These are phyloP conservation scores for Campaea margaritaria DNA, from an alignment of 2,888 invertebrate species.

Conservation along the genomic window DNA sequence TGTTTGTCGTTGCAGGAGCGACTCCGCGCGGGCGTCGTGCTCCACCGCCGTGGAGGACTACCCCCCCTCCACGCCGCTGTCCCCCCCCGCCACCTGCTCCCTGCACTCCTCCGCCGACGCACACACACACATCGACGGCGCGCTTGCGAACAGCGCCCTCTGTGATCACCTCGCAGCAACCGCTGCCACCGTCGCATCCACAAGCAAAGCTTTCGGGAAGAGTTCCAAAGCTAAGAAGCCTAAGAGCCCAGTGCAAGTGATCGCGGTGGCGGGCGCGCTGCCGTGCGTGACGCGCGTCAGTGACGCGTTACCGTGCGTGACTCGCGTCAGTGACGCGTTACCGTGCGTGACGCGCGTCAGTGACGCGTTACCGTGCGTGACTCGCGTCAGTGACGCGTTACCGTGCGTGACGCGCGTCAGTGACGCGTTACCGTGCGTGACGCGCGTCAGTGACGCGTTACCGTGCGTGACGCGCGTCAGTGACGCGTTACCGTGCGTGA, in stretches of 20 bases:
- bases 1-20: slow-evolving; percentile 30
- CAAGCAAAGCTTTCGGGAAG: not conserved
- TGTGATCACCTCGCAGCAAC: not conserved
- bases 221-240: not conserved
- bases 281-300: slow-evolving; percentile 4
- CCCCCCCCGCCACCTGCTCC: slow-evolving; percentile 26
- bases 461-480: too few species aligned
- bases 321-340: not conserved
- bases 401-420: too few species aligned
- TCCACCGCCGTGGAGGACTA: slow-evolving; percentile 45
- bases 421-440: too few species aligned
- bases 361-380: not conserved
- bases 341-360: not conserved
- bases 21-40: slow-evolving; percentile 51
- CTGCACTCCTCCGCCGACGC: too few species aligned
- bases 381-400: too few species aligned
- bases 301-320: not conserved
- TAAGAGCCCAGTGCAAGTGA: not conserved
- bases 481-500: too few species aligned
- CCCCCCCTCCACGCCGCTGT: slow-evolving; percentile 25
- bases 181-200: slow-evolving; percentile 2
- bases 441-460: too few species aligned
- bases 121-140: slow-evolving; percentile 28
- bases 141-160: slow-evolving; percentile 25
- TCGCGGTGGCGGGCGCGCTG: not conserved